A percentile compares a stretch with the other conserved stretches of the same genome.
Evolutionary conservation across 2,888 invertebrate species (phyloP).

Genomic region (Pachymerium ferrugineum): DNA sequence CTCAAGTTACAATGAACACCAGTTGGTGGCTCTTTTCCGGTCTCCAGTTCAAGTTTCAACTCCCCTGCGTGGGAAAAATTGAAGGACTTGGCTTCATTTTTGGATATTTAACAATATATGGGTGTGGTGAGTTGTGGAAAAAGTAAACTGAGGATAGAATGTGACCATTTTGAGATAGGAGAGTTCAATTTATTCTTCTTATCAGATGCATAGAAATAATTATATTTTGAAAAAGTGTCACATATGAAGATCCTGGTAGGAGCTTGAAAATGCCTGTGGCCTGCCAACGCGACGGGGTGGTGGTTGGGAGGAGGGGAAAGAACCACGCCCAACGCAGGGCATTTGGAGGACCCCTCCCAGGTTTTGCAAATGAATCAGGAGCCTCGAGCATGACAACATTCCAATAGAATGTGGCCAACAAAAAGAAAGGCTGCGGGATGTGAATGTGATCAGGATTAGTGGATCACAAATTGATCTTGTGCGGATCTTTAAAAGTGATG

Average conservation of each 20-base stretch:
- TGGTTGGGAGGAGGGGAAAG: neutral
- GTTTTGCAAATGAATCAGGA: constrained; percentile 9
- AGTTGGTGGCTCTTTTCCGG: neutral
- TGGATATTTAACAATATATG: neutral
- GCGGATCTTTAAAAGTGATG: neutral
- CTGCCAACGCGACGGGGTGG: neutral
- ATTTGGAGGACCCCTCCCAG: constrained; percentile 9
- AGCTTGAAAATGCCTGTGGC: neutral
- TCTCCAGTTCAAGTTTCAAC: neutral
- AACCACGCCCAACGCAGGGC: constrained; percentile 8
- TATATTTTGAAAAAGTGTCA: neutral
- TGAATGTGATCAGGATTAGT: constrained; percentile 21
- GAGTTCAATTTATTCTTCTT: no score
- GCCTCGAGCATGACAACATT: constrained; percentile 4
- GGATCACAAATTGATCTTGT: constrained; percentile 17
- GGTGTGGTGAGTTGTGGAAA: neutral
- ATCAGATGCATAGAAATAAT: neutral
- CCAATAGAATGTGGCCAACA: constrained; percentile 9
- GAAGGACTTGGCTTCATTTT: neutral
- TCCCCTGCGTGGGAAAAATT: neutral
- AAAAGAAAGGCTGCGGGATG: constrained; percentile 10
- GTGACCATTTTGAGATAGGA: no score
- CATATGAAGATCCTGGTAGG: neutral
- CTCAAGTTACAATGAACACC: neutral
- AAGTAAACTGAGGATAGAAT: neutral